A percentile compares a stretch with the other conserved stretches of the same genome.
phyloP scores from a whole-genome alignment of 2,888 invertebrate species.

The Calliphora vomitoria region DNA sequence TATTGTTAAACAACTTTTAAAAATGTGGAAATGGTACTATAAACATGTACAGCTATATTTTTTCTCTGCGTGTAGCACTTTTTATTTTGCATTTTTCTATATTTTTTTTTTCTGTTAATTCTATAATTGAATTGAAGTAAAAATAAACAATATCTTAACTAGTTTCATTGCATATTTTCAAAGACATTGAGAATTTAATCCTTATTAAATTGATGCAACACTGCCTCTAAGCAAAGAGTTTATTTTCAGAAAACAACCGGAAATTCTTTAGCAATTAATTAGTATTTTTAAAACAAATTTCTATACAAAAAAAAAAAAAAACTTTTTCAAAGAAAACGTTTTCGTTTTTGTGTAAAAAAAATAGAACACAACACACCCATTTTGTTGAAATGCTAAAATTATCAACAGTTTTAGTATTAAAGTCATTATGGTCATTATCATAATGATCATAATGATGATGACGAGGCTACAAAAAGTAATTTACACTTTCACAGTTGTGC shows the following conservation, averaged over 20 bases:
- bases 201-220: too few relatives aligned
- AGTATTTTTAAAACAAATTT: background rate
- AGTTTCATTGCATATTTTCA: too few relatives aligned
- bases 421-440: background rate
- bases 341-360: background rate
- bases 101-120: too few relatives aligned
- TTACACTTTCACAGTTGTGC: background rate
- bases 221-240: too few relatives aligned
- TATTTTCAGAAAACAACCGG: slow-evolving; percentile 17
- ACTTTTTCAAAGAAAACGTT: background rate
- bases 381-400: background rate
- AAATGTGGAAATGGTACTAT: too few relatives aligned
- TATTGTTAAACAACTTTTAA: too few relatives aligned
- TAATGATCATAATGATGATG: background rate
- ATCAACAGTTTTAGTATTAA: background rate
- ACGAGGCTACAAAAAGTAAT: background rate
- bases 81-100: too few relatives aligned
- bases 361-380: background rate
- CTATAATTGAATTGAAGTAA: too few relatives aligned
- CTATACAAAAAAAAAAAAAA: background rate
- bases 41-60: too few relatives aligned
- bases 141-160: too few relatives aligned
- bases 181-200: too few relatives aligned
- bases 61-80: too few relatives aligned
- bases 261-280: slow-evolving; percentile 19